phyloP scores from a whole-genome alignment of 2,113 vertebrate species.

The Pangasianodon gigas region DNA sequence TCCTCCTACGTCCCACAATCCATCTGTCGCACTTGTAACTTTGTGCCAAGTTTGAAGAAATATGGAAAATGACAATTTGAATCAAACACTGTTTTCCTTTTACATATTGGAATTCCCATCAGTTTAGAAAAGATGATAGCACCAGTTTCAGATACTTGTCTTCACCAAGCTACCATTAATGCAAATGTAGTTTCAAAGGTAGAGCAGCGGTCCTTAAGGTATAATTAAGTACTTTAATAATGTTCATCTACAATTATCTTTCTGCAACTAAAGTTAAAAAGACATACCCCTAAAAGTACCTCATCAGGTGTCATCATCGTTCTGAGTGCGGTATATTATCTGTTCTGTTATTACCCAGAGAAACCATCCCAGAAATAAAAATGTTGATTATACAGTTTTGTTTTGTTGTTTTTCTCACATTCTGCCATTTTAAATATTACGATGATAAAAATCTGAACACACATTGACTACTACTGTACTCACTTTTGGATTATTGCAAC shows the following conservation, averaged over 20 bases:
- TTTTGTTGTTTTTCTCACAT: conserved; percentile 50
- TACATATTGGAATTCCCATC: not conserved
- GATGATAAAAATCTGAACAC: conserved; percentile 61
- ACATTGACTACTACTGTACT: conserved; percentile 65
- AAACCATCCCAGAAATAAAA: conserved; percentile 52
- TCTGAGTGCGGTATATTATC: not conserved
- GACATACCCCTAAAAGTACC: not conserved
- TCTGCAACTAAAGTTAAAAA: not conserved
- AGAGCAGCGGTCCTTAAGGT: not conserved
- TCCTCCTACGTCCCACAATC: conserved; percentile 6
- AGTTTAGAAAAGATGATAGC: conserved; percentile 60
- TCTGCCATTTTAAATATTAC: conserved; percentile 53
- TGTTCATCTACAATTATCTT: not conserved
- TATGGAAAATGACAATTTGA: conserved; percentile 11
- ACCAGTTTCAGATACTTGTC: conserved; percentile 60
- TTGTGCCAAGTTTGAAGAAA: conserved; percentile 27
- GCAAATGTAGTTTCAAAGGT: not conserved
- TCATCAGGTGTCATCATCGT: not conserved
- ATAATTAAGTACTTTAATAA: not conserved
- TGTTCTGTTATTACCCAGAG: conserved; percentile 22
- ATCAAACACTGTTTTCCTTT: not conserved
- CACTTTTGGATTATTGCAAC: conserved; percentile 70
- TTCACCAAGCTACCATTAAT: not conserved
- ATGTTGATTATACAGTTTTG: conserved; percentile 47
- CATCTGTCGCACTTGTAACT: conserved; percentile 36